These are phyloP conservation scores for Pteruthius melanotis DNA, from an alignment of 2,113 vertebrate species.

Conservation along the genomic window DNA sequence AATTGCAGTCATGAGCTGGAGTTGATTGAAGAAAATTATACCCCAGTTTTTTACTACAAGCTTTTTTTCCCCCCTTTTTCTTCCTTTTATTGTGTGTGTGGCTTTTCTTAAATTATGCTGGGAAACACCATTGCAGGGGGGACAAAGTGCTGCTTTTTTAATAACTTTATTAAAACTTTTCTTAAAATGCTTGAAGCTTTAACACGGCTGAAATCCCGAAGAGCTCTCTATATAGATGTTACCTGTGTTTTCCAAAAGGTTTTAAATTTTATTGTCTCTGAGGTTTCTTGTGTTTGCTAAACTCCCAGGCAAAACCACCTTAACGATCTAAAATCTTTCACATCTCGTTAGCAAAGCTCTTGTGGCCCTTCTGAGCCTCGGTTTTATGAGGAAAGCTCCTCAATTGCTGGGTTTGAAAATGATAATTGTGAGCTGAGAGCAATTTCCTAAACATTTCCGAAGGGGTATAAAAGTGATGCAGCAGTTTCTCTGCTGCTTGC, in stretches of 20 bases:
- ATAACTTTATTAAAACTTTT: conserved; percentile 33
- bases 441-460: not conserved
- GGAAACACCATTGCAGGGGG: conserved; percentile 52
- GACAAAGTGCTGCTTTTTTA: conserved; percentile 27
- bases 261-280: not conserved
- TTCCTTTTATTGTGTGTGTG: conserved; percentile 27
- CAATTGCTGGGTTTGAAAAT: not conserved
- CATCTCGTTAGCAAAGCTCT: not conserved
- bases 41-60: conserved; percentile 73
- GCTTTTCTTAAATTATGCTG: conserved; percentile 63
- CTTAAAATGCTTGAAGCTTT: not conserved
- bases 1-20: conserved; percentile 92
- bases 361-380: not conserved
- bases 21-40: conserved; percentile 97
- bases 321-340: not conserved
- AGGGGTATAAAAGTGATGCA: not conserved
- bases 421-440: not conserved
- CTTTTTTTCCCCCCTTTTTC: not conserved
- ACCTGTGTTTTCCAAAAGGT: not conserved
- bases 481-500: not conserved
- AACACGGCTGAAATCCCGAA: not conserved
- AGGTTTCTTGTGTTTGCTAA: not conserved
- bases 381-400: not conserved
- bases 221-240: not conserved
- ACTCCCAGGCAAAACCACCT: not conserved